phyloP scores from a whole-genome alignment of 1,140 invertebrate genomes.

The Sminthurinus signatus region DNA sequence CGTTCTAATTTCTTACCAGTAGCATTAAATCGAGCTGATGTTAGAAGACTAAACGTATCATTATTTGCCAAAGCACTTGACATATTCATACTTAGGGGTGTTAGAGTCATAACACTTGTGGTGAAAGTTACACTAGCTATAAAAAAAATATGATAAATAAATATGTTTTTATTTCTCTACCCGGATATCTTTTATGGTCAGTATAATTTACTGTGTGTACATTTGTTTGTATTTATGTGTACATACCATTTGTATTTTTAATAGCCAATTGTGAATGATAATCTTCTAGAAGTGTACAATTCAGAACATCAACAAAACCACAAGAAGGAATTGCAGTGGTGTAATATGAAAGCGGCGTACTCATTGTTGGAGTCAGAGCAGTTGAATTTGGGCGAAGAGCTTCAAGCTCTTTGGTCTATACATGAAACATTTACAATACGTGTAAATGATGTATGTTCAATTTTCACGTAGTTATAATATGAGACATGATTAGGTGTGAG shows the following conservation, averaged over 20 bases:
- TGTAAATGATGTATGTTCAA: too few species aligned
- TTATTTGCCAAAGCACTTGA: neutral
- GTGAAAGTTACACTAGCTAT: conserved; percentile 7
- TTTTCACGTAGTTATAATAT: too few species aligned
- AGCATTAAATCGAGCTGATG: neutral
- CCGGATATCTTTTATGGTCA: too few species aligned
- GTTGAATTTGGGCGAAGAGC: conserved; percentile 42
- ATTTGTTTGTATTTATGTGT: too few species aligned
- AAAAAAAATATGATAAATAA: too few species aligned
- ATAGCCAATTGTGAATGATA: conserved; percentile 15
- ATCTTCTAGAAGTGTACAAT: conserved; percentile 36
- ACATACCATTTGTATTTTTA: conserved; percentile 22
- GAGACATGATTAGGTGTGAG: too few species aligned
- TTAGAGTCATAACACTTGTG: conserved; percentile 5
- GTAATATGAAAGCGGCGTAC: conserved; percentile 9
- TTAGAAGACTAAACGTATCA: conserved; percentile 3
- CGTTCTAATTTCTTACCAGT: neutral
- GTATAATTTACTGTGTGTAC: too few species aligned
- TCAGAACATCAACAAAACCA: conserved; percentile 21
- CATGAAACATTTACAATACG: neutral
- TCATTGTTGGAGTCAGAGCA: neutral
- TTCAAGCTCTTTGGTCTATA: conserved; percentile 43
- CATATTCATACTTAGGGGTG: neutral
- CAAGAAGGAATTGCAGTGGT: conserved; percentile 9
- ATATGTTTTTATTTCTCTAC: too few species aligned